phyloP scores from a whole-genome alignment of 2,888 invertebrate genomes.

The Machimus atricapillus region DNA sequence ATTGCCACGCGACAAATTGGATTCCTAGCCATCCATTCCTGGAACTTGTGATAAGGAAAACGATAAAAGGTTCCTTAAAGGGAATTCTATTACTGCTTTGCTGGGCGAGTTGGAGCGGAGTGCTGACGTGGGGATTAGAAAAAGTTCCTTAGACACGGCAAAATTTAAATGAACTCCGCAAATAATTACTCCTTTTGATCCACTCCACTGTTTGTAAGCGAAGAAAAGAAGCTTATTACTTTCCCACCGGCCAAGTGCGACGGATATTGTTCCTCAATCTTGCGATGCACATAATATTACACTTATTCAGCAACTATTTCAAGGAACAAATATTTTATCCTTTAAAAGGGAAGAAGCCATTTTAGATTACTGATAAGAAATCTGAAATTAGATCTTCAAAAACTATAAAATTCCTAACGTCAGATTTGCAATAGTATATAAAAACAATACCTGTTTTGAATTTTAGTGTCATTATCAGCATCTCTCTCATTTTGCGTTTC shows the following conservation, averaged over 20 bases:
- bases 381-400: no score
- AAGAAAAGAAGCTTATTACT: not conserved
- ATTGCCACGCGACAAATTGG: constrained; percentile 41
- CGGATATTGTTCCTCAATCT: not conserved
- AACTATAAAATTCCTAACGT: no score
- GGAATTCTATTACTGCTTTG: constrained; percentile 32
- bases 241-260: not conserved
- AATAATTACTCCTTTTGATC: constrained; percentile 37
- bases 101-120: not conserved
- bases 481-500: no score
- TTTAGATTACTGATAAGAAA: no score
- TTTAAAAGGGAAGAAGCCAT: no score
- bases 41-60: constrained; percentile 25
- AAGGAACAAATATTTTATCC: no score
- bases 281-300: no score
- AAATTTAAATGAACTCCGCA: constrained; percentile 35
- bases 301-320: no score
- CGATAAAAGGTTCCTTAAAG: constrained; percentile 38
- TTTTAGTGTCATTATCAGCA: no score
- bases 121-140: constrained; percentile 13
- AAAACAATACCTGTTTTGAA: no score
- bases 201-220: not conserved
- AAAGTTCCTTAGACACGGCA: constrained; percentile 23
- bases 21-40: constrained; percentile 37
- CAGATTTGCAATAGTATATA: no score